phyloP scores from a whole-genome alignment of 2,888 invertebrate species.

The Coleophora deauratella region DNA sequence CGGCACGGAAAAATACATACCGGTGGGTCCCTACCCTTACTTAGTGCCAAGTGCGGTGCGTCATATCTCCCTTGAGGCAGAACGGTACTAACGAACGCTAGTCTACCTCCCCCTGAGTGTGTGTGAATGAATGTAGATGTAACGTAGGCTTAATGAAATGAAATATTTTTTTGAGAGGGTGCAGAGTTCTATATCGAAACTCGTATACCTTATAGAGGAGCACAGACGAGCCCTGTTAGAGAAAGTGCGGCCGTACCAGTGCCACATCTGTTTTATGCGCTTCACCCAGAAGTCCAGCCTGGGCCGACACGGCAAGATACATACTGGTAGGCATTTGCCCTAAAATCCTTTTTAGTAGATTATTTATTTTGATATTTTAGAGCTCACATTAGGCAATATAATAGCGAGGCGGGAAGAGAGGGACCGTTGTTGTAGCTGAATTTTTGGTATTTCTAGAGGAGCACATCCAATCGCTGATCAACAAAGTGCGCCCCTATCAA shows the following conservation, averaged over 20 bases:
- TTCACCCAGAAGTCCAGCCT: constrained; percentile 84
- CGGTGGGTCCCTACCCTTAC: constrained; percentile 55
- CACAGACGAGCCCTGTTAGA: constrained; percentile 76
- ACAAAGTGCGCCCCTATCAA: constrained; percentile 77
- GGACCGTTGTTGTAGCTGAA: constrained; percentile 64
- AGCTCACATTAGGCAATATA: constrained; percentile 59
- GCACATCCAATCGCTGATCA: constrained; percentile 76
- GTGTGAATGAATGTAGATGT: constrained; percentile 52
- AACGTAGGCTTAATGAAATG: constrained; percentile 42
- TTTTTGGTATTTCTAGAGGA: constrained; percentile 75
- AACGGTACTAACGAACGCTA: constrained; percentile 41
- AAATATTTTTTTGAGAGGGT: constrained; percentile 47
- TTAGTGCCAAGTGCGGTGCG: constrained; percentile 50
- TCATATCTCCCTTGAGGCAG: constrained; percentile 56
- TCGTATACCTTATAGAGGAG: constrained; percentile 74
- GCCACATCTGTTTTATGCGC: constrained; percentile 81
- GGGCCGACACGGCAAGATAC: constrained; percentile 82
- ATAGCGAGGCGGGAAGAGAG: constrained; percentile 37
- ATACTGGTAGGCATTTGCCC: constrained; percentile 77
- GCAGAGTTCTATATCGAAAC: constrained; percentile 65
- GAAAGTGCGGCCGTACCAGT: constrained; percentile 80
- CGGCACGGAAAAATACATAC: constrained; percentile 80
- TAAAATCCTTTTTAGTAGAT: constrained; percentile 65
- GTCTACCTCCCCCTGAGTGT: constrained; percentile 69
- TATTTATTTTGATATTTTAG: constrained; percentile 57